phyloP scores from a whole-genome alignment of 2,888 invertebrate genomes.

The Galerucella pusilla region DNA sequence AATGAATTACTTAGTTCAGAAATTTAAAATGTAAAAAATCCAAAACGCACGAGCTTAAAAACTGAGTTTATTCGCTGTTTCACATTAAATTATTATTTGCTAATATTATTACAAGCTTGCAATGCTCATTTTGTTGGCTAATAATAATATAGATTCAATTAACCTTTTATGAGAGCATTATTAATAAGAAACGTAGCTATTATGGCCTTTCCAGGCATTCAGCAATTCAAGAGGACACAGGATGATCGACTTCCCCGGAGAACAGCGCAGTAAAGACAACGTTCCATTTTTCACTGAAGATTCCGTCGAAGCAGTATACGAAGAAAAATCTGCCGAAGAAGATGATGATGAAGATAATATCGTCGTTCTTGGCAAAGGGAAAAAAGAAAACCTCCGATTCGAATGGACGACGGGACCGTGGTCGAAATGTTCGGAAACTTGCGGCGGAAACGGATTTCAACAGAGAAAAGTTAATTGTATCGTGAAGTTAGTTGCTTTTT shows the following conservation, averaged over 20 bases:
- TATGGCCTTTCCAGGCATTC: constrained; percentile 85
- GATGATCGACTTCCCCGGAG: constrained; percentile 68
- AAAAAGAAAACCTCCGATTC: constrained; percentile 70
- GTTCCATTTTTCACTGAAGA: constrained; percentile 27
- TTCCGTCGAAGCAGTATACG: constrained; percentile 23
- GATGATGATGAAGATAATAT: constrained; percentile 53
- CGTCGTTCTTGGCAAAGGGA: constrained; percentile 62
- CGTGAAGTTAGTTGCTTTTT: constrained; percentile 61
- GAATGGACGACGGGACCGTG: constrained; percentile 87
- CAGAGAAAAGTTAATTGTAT: constrained; percentile 80
- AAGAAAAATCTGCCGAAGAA: constrained; percentile 11
- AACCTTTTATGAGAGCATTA: constrained; percentile 40
- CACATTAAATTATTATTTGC: background rate
- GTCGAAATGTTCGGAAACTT: constrained; percentile 87
- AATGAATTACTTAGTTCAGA: no score
- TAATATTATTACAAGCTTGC: background rate
- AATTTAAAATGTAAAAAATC: no score
- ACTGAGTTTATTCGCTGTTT: background rate
- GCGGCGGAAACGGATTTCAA: constrained; percentile 81
- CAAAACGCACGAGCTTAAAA: no score
- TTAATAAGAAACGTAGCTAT: constrained; percentile 74
- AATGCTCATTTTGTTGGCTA: background rate
- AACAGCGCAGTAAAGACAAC: constrained; percentile 44
- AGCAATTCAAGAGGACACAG: constrained; percentile 79
- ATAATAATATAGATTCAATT: background rate